These are phyloP conservation scores for Akabosia matsudoensis DNA, from an alignment of 1,140 invertebrate species.

Conservation along the genomic window DNA sequence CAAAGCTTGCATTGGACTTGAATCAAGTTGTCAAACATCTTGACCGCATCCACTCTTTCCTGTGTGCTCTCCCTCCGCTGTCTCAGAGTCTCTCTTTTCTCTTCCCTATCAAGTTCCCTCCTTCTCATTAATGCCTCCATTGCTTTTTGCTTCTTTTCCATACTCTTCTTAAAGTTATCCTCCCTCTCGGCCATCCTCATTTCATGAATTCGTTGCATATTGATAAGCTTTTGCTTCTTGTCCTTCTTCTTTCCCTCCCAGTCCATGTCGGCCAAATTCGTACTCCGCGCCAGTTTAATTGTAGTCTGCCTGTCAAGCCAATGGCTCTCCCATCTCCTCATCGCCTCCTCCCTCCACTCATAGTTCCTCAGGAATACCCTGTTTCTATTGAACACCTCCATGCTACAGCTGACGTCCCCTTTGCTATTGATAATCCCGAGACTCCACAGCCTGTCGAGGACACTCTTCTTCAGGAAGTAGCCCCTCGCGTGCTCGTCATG, in stretches of 20 bases:
- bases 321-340: background rate
- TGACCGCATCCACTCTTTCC: too few relatives aligned
- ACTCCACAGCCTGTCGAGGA: background rate
- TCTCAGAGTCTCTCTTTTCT: too few relatives aligned
- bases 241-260: background rate
- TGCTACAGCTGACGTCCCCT: background rate
- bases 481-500: background rate
- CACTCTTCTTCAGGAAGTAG: background rate
- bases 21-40: too few relatives aligned
- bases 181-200: background rate
- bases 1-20: too few relatives aligned
- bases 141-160: background rate
- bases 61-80: too few relatives aligned
- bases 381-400: conserved; percentile 5
- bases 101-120: too few relatives aligned
- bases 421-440: background rate
- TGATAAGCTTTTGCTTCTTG: too few relatives aligned
- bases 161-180: background rate
- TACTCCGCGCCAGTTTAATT: background rate
- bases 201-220: background rate
- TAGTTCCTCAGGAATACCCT: background rate
- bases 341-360: background rate
- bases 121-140: background rate
- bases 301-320: background rate
- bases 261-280: background rate